Conservation (phyloP, 37 sponge, comb jelly and placozoan species). For the Aphrocallistes beatrix region DNA sequence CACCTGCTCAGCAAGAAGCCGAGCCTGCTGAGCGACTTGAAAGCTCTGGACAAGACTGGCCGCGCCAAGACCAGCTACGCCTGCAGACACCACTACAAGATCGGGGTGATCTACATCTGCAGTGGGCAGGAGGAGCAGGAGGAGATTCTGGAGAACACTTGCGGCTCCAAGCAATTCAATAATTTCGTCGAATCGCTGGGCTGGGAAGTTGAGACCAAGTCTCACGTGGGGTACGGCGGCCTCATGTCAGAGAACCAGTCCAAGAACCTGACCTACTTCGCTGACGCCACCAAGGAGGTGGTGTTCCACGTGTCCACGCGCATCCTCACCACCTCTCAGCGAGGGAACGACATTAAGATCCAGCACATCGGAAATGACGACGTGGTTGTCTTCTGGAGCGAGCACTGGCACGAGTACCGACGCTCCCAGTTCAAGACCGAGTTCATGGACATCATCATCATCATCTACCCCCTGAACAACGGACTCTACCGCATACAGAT, state of each 20-base stretch:
- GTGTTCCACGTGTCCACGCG: conserved; percentile 93
- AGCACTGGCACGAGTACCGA: conserved; percentile 88
- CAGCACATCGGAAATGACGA: conserved; percentile 95
- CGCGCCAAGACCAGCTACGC: background rate
- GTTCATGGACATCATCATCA: conserved; percentile 78
- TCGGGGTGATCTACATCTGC: conserved; percentile 86
- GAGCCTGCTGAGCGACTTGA: conserved; percentile 70
- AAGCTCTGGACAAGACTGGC: conserved; percentile 50
- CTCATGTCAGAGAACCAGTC: background rate
- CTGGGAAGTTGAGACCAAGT: conserved; percentile 73
- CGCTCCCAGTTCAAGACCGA: conserved; percentile 77
- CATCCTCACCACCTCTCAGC: conserved; percentile 35
- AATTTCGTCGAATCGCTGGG: conserved; percentile 90
- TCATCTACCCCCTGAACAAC: conserved; percentile 77
- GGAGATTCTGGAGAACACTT: conserved; percentile 65
- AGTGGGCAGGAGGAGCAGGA: conserved; percentile 74
- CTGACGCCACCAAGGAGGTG: conserved; percentile 81
- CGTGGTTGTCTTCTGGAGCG: conserved; percentile 92
- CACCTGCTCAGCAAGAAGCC: conserved; percentile 62
- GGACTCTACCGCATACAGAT: conserved; percentile 71
- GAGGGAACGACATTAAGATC: conserved; percentile 40
- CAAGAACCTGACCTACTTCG: conserved; percentile 58
- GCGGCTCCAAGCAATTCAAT: conserved; percentile 70
- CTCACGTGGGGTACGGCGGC: background rate
- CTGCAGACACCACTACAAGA: conserved; percentile 93